These are phyloP conservation scores for Coilia nasus DNA, from an alignment of 2,797 vertebrate species.

Conservation along the genomic window DNA sequence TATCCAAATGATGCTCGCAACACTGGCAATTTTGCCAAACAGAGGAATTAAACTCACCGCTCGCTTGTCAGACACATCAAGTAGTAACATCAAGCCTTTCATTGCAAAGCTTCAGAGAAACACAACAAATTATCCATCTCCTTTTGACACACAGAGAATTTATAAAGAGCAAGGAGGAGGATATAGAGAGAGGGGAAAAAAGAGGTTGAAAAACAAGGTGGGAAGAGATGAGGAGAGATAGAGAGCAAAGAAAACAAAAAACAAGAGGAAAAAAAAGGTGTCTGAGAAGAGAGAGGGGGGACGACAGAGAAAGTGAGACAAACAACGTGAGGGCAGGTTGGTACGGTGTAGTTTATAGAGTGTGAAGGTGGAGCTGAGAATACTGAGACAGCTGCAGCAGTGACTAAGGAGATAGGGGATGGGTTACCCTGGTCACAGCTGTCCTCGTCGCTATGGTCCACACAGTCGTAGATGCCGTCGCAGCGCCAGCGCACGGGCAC, in stretches of 20 bases:
- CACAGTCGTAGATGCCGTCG: slow-evolving; percentile 81
- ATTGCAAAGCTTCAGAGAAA: neutral
- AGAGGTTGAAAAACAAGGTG: neutral
- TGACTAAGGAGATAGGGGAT: neutral
- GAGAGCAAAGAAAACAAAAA: neutral
- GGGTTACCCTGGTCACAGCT: slow-evolving; percentile 75
- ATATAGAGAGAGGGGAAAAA: neutral
- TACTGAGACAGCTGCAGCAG: neutral
- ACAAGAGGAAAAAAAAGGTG: neutral
- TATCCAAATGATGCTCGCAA: slow-evolving; percentile 30
- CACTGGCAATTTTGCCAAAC: slow-evolving; percentile 49
- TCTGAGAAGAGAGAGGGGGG: neutral
- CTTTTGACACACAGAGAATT: slow-evolving; percentile 37
- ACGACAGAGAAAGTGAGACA: neutral
- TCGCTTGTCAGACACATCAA: slow-evolving; percentile 44
- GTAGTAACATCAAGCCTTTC: slow-evolving; percentile 45
- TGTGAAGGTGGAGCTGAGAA: neutral
- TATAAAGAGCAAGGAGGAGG: neutral
- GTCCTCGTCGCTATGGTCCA: slow-evolving; percentile 84
- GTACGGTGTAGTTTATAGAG: neutral
- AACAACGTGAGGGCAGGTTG: slow-evolving; percentile 15
- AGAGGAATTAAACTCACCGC: slow-evolving; percentile 41
- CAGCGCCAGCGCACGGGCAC: slow-evolving; percentile 82
- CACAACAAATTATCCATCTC: slow-evolving; percentile 29
- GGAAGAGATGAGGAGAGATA: neutral